Base-by-base conservation (phyloP, 2,888 invertebrate genomes). In the Xestoiulus laeticollis region DNA sequence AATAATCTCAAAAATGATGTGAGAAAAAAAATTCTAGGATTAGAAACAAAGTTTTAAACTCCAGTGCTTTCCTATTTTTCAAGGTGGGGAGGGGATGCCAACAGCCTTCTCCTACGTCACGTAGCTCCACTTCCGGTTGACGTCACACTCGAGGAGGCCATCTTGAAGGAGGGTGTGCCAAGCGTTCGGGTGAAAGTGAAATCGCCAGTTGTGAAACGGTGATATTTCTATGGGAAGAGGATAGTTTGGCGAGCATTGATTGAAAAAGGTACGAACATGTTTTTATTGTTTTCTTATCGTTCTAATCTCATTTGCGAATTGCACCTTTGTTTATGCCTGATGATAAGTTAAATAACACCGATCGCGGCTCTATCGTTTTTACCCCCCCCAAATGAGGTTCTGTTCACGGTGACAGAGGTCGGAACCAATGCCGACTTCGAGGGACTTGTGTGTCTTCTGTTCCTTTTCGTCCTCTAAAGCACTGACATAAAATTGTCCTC, bases 121-220 rank as follows among this genome's bases (percentile, higher is more conserved):
- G 59, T 19, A n/a, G 4, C 59, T 19, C 14, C n/a, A 59, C 68
- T 68, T 68, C 68, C 68, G 68, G 68, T 26, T 68, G 68, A 68
- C 68, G 68, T 68, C 68, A 68, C 68, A 26, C 22, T 59, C 59
- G 59, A 26, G 26, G 68, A 68, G 68, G 68, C 68, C 68, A 68
- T 68, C 68, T 68, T 68, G 22, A 22, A 68, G 68, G 68, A 68
- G 68, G 68, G 68, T 68, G 68, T 68, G 68, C 68, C 68, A 68
- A 68, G 68, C 68, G 68, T 68, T 68, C 68, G 68, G n/a, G 68
- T 68, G 68, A 68, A 68, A 68, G 68, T 68, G 68, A 68, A 68
- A 68, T 68, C 26, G 68, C 68, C 68, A 68, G 68, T 68, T 22
- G 68, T 26, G 68, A 68, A 68, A 68, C 68, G 68, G 68, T 22